Evolutionary conservation across 35 echinoderm and acorn worm genomes (phyloP).

Genomic region (Acanthaster planci): DNA sequence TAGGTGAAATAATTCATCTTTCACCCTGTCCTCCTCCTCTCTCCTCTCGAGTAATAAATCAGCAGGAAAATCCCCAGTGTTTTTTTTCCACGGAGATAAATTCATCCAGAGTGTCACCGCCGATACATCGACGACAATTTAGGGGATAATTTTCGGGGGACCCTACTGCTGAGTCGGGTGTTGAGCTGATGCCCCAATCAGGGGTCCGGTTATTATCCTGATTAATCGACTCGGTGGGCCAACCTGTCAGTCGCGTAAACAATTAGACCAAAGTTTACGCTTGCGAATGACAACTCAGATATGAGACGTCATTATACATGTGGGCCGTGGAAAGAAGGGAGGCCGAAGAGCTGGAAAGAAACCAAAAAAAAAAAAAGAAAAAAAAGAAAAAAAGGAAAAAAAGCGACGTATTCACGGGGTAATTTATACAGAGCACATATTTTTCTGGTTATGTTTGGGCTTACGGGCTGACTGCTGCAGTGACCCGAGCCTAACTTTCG

Average conservation of each 20-base stretch:
- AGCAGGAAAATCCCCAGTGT: too few species aligned
- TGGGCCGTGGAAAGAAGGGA: too few species aligned
- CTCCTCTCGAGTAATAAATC: background rate
- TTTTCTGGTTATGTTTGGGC: constrained; percentile 8
- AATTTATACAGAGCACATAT: too few species aligned
- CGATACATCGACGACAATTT: too few species aligned
- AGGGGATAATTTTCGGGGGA: too few species aligned
- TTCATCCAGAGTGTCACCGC: too few species aligned
- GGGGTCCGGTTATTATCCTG: background rate
- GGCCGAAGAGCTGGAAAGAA: too few species aligned
- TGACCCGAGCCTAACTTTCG: constrained; percentile 1
- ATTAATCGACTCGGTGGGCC: background rate
- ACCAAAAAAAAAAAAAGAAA: too few species aligned
- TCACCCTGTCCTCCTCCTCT: background rate
- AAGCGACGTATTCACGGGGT: too few species aligned
- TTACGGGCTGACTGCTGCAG: background rate
- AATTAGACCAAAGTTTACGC: constrained; percentile 24
- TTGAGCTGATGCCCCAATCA: background rate
- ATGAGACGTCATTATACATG: background rate
- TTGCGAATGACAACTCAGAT: constrained; percentile 21
- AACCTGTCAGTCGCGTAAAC: constrained; percentile 4
- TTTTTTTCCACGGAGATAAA: background rate
- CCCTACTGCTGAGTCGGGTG: too few species aligned
- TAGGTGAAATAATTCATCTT: constrained; percentile 1
- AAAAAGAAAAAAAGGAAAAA: too few species aligned